Percentiles rank a stretch among this genome's conserved stretches.
These are phyloP conservation scores for Ellobius talpinus DNA, from an alignment of 2,113 vertebrate genomes.

Conservation along the genomic window DNA sequence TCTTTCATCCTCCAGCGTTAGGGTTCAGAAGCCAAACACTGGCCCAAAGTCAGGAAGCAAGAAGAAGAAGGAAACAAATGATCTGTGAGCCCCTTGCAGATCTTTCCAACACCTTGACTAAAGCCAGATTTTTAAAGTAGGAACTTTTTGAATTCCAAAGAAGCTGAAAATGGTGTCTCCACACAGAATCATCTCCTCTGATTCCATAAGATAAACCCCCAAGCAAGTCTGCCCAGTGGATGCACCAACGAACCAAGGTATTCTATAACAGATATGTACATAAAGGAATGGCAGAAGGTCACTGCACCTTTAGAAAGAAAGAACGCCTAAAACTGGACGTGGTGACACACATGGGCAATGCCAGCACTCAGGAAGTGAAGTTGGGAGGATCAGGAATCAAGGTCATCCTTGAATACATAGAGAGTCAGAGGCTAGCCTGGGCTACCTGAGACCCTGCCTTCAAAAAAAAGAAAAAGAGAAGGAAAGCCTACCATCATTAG, in stretches of 20 bases:
- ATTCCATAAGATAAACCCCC: neutral
- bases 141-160: slow-evolving; percentile 16
- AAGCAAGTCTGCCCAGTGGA: neutral
- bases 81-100: too few relatives aligned
- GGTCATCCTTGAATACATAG: neutral
- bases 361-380: neutral
- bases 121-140: neutral
- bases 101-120: neutral
- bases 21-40: neutral
- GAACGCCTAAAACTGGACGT: neutral
- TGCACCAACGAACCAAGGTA: neutral
- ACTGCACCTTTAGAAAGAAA: neutral
- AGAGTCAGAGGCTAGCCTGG: neutral
- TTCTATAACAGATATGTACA: neutral
- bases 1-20: neutral
- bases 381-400: neutral
- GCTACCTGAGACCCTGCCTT: neutral
- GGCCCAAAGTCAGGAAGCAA: neutral
- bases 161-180: slow-evolving; percentile 14
- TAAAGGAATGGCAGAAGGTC: neutral
- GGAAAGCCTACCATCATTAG: neutral
- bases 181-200: neutral
- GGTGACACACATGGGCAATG: neutral
- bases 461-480: neutral
- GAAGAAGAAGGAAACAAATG: neutral